phyloP scores from a whole-genome alignment of 2,888 invertebrate genomes.

The Folsomia manolachei region DNA sequence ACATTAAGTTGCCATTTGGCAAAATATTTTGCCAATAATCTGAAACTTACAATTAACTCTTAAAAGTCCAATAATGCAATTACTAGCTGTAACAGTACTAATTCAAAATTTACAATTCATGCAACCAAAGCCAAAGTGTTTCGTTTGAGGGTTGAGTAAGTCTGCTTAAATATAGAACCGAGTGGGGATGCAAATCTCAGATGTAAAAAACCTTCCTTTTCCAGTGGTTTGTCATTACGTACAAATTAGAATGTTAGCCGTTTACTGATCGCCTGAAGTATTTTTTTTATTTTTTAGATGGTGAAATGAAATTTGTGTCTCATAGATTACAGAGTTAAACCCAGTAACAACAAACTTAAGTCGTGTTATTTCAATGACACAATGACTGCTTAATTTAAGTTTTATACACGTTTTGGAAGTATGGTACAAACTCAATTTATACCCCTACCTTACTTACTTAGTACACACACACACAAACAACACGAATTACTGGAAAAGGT shows the following conservation, averaged over 20 bases:
- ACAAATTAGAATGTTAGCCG: neutral
- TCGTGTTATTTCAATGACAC: constrained; percentile 2
- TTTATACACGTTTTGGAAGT: neutral
- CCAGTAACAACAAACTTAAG: neutral
- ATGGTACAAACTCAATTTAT: neutral
- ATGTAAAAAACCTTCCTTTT: constrained; percentile 2
- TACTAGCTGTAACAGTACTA: neutral
- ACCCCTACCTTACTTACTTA: constrained; percentile 5
- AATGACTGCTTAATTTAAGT: neutral
- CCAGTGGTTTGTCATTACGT: neutral
- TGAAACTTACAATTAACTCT: neutral
- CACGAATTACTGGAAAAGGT: constrained; percentile 22
- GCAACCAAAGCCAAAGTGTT: constrained; percentile 6
- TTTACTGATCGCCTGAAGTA: neutral
- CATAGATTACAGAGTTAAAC: too few species aligned
- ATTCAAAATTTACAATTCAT: neutral
- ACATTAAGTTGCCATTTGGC: neutral
- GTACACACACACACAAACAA: constrained; percentile 12
- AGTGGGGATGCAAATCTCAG: neutral
- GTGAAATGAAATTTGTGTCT: neutral
- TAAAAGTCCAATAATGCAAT: neutral
- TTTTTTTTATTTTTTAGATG: constrained; percentile 1
- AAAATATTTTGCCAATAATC: neutral
- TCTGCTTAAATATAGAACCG: neutral
- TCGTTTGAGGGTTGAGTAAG: neutral